phyloP scores from a whole-genome alignment of 2,888 invertebrate genomes.

The Eristalis tenax region DNA sequence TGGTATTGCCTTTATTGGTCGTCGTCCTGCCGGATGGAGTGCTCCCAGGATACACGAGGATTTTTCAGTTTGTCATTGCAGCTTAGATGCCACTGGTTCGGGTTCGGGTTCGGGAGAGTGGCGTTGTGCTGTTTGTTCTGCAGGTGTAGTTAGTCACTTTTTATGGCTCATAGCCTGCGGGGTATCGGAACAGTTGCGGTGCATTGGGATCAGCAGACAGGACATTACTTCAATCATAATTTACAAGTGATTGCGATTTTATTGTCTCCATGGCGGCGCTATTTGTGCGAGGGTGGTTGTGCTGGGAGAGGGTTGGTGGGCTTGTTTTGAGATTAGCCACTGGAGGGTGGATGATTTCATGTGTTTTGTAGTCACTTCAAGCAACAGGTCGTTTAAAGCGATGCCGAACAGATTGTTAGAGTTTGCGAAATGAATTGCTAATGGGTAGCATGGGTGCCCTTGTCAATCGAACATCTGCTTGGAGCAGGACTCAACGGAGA shows the following conservation, averaged over 20 bases:
- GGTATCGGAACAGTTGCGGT: conserved; percentile 39
- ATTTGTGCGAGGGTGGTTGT: not conserved
- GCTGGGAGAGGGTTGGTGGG: not conserved
- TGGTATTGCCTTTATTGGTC: conserved; percentile 64
- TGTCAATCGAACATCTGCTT: too few species aligned
- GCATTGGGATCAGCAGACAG: conserved; percentile 51
- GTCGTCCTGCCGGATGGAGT: conserved; percentile 49
- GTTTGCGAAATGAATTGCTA: too few species aligned
- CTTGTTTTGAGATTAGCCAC: conserved; percentile 41
- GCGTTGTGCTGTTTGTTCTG: conserved; percentile 27
- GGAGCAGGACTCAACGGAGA: too few species aligned
- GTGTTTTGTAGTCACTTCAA: conserved; percentile 5
- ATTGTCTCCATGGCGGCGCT: conserved; percentile 41
- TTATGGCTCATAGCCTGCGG: conserved; percentile 58
- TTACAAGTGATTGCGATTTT: conserved; percentile 70
- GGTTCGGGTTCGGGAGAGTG: not conserved
- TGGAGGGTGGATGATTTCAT: conserved; percentile 23
- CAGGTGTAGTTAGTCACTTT: conserved; percentile 72
- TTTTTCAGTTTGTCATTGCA: conserved; percentile 49
- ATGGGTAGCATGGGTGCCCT: too few species aligned
- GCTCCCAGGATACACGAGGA: conserved; percentile 56
- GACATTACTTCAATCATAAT: conserved; percentile 71
- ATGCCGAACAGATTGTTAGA: too few species aligned
- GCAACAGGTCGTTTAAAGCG: conserved; percentile 21
- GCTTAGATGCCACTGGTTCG: conserved; percentile 46